Evolutionary conservation across 2,888 invertebrate genomes (phyloP), one percentile per base, ranked within the genome.

Genomic region (Acanthosoma haemorrhoidale): DNA sequence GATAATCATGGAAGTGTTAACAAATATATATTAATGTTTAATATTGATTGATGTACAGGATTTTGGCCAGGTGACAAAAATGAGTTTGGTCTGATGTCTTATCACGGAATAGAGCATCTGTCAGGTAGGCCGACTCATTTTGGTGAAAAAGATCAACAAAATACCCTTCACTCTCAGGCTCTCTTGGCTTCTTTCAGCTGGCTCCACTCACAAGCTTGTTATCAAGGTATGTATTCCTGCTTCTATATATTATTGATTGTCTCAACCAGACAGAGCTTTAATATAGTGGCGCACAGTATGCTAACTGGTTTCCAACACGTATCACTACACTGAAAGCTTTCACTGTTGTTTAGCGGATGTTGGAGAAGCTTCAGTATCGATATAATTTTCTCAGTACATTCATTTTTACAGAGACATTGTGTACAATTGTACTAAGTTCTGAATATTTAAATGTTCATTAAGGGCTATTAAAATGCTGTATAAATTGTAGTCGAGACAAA

Each of bases 11-110:
- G 8, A 36, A 11, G 36, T 9, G 36, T 36, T 36, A 36, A 36
- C 8, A 8, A 36, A 36, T 36, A 36, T 36, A 41, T 41, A 8
- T 41, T 41, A 4, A 58, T 11, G 11, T 31, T 15, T 61, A 34
- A 61, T n/a, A 3, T 58, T 3, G 34, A n/a, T 71, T 73, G 43
- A 74, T 81, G 82, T 72, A 61, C 76, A 88, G 92, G 92, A 18
- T 90, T 86, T 79, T 94, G 94, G 94, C 90, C 92, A 16, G 92
- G 91, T 11, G 91, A 91, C 77, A 79, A 80, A 3, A 84, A 86
- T 78, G 88, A 90, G 79, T 94, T 90, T 81, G 93, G 92, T 1
- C 78, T 89, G 8, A 73, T 96, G 25, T 90, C 92, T 0, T 89
- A 87, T 77, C 88, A 91, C 77, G 84, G 85, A 11, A 82, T 88